A percentile compares a stretch with the other conserved stretches of the same genome.
Conservation (phyloP, 92 coral and sea anemone species). For the Hydrozoanthus gracilis region DNA sequence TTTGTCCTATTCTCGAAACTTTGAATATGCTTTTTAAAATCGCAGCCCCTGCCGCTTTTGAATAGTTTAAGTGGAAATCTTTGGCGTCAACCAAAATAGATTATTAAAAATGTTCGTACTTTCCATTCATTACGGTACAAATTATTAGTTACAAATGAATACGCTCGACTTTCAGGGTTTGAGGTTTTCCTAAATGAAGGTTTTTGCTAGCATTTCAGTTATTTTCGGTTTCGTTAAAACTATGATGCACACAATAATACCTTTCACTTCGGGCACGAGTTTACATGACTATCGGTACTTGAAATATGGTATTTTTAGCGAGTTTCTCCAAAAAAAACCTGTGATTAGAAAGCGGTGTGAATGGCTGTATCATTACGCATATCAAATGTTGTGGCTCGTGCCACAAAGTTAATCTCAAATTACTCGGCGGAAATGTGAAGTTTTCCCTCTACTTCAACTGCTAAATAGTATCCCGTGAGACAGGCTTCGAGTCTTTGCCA, state of each 20-base stretch:
- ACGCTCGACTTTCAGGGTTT: conserved; percentile 14
- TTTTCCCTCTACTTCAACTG: background rate
- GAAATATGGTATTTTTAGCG: too few relatives aligned
- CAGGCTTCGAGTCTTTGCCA: background rate
- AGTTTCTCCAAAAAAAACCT: background rate
- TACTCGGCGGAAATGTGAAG: background rate
- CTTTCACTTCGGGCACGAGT: too few relatives aligned
- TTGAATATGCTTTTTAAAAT: background rate
- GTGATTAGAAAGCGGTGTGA: background rate
- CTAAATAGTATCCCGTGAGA: background rate
- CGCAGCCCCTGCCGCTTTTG: background rate
- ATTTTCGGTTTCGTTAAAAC: too few relatives aligned
- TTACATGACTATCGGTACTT: too few relatives aligned
- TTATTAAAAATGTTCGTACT: background rate
- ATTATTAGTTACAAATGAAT: conserved; percentile 27
- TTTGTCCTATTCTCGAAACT: background rate
- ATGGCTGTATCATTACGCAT: conserved; percentile 4
- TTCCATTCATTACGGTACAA: conserved; percentile 8
- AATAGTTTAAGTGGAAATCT: background rate
- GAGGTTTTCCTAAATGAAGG: background rate
- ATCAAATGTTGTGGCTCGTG: background rate
- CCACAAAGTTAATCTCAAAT: background rate
- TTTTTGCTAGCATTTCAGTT: too few relatives aligned
- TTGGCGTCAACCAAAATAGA: background rate
- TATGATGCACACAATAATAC: too few relatives aligned